Evolutionary conservation across 2,113 vertebrate species (phyloP).

Genomic region (Pionites leucogaster): DNA sequence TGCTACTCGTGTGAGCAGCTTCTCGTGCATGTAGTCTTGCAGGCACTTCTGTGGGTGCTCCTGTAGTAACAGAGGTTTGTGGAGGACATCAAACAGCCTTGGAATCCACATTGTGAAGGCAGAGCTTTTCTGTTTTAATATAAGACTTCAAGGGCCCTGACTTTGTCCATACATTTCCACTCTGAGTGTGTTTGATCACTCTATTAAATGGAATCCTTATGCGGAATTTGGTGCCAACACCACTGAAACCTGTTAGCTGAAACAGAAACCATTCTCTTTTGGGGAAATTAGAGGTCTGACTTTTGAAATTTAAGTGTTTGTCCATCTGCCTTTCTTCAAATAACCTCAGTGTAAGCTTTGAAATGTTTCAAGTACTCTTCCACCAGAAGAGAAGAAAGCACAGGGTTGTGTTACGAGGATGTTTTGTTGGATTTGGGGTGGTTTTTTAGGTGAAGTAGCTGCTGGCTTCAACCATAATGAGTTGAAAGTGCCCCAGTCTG

Average conservation of each 20-base stretch:
- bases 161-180: constrained; percentile 59
- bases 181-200: constrained; percentile 62
- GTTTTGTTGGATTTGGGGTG: neutral
- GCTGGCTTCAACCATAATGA: constrained; percentile 6
- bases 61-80: neutral
- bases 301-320: constrained; percentile 68
- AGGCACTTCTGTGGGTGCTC: neutral
- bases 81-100: neutral
- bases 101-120: neutral
- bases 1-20: neutral
- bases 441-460: constrained; percentile 31
- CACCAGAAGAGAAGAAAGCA: constrained; percentile 10
- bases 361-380: constrained; percentile 60
- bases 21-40: fast-evolving
- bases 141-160: constrained; percentile 46
- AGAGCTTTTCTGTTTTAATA: neutral
- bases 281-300: constrained; percentile 67
- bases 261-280: constrained; percentile 66
- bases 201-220: constrained; percentile 77
- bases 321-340: constrained; percentile 76
- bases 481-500: constrained; percentile 6
- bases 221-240: constrained; percentile 63
- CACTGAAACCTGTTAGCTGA: constrained; percentile 73
- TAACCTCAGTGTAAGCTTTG: constrained; percentile 64
- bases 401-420: constrained; percentile 12